Evolutionary conservation across 2,113 vertebrate genomes (phyloP).

Genomic region (Oxygymnocypris stewartii): DNA sequence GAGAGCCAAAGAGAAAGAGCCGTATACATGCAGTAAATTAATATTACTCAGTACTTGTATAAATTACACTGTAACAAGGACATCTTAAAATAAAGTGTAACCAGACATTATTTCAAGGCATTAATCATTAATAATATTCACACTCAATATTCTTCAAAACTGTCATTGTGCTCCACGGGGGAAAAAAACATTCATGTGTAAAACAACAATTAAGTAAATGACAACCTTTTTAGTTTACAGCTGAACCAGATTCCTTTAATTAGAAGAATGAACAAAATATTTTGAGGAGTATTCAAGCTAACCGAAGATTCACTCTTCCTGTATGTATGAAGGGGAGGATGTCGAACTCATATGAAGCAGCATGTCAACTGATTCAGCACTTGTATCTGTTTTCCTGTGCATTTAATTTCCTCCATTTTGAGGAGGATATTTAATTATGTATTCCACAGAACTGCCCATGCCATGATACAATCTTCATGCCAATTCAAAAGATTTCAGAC

Average conservation of each 20-base stretch:
- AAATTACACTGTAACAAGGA: no score
- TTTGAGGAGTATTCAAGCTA: background rate
- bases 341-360: background rate
- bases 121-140: background rate
- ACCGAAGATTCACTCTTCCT: constrained; percentile 1
- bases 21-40: no score
- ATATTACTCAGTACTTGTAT: no score
- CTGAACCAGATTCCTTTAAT: background rate
- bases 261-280: background rate
- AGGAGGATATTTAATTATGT: constrained; percentile 17
- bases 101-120: background rate
- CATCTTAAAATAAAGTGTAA: no score
- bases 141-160: background rate
- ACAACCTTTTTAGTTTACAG: background rate
- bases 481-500: constrained; percentile 3
- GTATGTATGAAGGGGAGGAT: background rate
- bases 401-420: constrained; percentile 32
- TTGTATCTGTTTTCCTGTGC: constrained; percentile 5
- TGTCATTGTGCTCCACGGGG: no score
- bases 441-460: background rate
- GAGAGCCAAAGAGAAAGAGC: no score
- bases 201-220: background rate
- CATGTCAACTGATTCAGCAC: constrained; percentile 4
- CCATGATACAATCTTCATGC: background rate
- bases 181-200: no score